Conservation (phyloP, 2,797 vertebrate species). For the Bradypodion pumilum region DNA sequence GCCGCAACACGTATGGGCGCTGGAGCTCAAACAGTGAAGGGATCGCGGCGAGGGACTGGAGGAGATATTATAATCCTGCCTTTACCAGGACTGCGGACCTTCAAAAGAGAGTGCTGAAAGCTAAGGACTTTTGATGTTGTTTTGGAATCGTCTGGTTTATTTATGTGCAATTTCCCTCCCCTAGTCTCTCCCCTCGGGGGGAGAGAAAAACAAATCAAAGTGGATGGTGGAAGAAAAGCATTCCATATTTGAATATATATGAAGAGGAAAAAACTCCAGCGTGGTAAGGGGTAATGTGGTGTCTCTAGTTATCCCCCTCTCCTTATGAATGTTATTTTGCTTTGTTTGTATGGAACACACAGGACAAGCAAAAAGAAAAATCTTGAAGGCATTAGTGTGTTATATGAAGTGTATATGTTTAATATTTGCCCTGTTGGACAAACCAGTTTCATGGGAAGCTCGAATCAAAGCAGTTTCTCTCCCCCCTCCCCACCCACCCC, state of each 20-base stretch:
- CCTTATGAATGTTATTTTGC: slow-evolving; percentile 76
- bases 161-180: slow-evolving; percentile 92
- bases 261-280: slow-evolving; percentile 82
- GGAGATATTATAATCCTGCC: slow-evolving; percentile 30
- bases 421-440: slow-evolving; percentile 78
- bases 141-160: slow-evolving; percentile 86
- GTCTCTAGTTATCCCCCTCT: slow-evolving; percentile 63
- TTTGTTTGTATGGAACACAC: slow-evolving; percentile 75
- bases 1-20: slow-evolving; percentile 98
- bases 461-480: slow-evolving; percentile 79
- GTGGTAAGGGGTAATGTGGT: slow-evolving; percentile 85
- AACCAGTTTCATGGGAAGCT: slow-evolving; percentile 80
- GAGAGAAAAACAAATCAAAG: slow-evolving; percentile 21
- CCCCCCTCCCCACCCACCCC: neutral
- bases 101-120: slow-evolving; percentile 38
- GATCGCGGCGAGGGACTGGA: slow-evolving; percentile 50
- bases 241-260: slow-evolving; percentile 81
- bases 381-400: slow-evolving; percentile 81
- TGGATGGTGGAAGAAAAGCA: slow-evolving; percentile 89
- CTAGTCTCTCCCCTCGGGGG: slow-evolving; percentile 45
- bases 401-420: slow-evolving; percentile 82
- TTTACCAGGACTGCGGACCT: slow-evolving; percentile 48
- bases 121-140: slow-evolving; percentile 67
- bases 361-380: slow-evolving; percentile 58
- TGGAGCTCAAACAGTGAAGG: slow-evolving; percentile 96